Evolutionary conservation across 2,888 invertebrate species (phyloP), one percentile per base, ranked within the genome.

Genomic region (Plebejus melissa): DNA sequence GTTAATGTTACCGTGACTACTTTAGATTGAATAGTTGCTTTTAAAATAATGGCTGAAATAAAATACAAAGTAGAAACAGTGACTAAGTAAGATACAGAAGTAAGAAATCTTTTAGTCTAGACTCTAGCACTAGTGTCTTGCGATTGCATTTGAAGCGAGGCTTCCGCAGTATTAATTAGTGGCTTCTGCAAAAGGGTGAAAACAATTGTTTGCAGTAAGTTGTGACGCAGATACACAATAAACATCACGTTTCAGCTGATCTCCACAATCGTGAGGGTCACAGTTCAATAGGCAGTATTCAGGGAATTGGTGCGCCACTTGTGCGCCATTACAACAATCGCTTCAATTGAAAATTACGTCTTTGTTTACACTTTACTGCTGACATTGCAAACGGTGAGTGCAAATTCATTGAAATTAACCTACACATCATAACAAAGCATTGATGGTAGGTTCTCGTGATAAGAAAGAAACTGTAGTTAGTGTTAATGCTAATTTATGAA

Each of bases 271-370:
- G 50, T 41, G 58, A 77, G 78, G 75, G 74, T 75, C 76, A 72
- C 76, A 75, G 77, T 79, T 79, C 81, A 85, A 85, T 86, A 82
- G 82, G 84, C 82, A 83, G 82, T 80, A 83, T 82, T 82, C 77
- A 81, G 77, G 76, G 81, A 85, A 86, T 85, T 83, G 85, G 80
- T 80, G 81, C 79, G 80, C 81, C 85, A 87, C 82, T 87, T 84
- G 81, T 82, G 76, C 79, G 77, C 77, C 79, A 81, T 79, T 78
- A 79, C 76, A 83, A 81, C 80, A 86, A 86, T 85, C 85, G 83
- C 85, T 84, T 83, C 82, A 84, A 88, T 88, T 83, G 85, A 50
- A 76, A 71, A 76, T 76, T 79, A 54, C 28, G 7, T 72, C 32
- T 7, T 54, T 82, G 81, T 82, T 82, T 81, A 80, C 79, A 78